phyloP scores from a whole-genome alignment of 2,888 invertebrate genomes.

The Marronus borbonicus region DNA sequence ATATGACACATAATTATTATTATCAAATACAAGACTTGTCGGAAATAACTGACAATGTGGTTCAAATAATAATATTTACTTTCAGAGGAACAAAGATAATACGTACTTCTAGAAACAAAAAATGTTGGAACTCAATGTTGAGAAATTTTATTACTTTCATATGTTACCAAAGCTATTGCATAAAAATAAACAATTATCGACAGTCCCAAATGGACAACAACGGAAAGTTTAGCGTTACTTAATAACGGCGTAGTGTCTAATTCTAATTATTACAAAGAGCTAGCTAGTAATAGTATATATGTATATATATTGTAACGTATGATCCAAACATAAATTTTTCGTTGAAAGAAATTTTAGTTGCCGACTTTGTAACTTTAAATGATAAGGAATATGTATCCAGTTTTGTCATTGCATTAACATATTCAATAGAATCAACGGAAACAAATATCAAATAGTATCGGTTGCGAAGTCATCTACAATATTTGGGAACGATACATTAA shows the following conservation, averaged over 20 bases:
- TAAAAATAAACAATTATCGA: not conserved
- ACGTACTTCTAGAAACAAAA: not conserved
- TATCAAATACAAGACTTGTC: slow-evolving; percentile 12
- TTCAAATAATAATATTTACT: slow-evolving; percentile 7
- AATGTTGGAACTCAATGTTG: slow-evolving; percentile 4
- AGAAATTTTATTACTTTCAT: not conserved
- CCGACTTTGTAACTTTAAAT: too few relatives aligned
- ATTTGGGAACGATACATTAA: too few relatives aligned
- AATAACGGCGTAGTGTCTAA: slow-evolving; percentile 21
- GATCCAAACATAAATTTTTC: slow-evolving; percentile 20
- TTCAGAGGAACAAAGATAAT: slow-evolving; percentile 29
- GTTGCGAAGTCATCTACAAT: too few relatives aligned
- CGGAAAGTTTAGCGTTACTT: slow-evolving; percentile 3
- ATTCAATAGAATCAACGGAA: too few relatives aligned
- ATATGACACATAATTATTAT: slow-evolving; percentile 1
- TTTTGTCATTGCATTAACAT: too few relatives aligned
- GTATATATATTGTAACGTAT: slow-evolving; percentile 22
- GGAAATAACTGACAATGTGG: slow-evolving; percentile 22
- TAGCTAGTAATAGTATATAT: slow-evolving; percentile 4
- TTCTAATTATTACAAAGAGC: slow-evolving; percentile 3
- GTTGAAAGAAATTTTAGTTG: not conserved
- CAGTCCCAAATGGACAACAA: not conserved
- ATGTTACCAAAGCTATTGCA: too few relatives aligned
- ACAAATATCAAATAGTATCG: too few relatives aligned
- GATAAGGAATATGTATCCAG: too few relatives aligned